A percentile compares a stretch with the other conserved stretches of the same genome.
Conservation (phyloP, 2,888 invertebrate species). For the Cremastinae sp. region DNA sequence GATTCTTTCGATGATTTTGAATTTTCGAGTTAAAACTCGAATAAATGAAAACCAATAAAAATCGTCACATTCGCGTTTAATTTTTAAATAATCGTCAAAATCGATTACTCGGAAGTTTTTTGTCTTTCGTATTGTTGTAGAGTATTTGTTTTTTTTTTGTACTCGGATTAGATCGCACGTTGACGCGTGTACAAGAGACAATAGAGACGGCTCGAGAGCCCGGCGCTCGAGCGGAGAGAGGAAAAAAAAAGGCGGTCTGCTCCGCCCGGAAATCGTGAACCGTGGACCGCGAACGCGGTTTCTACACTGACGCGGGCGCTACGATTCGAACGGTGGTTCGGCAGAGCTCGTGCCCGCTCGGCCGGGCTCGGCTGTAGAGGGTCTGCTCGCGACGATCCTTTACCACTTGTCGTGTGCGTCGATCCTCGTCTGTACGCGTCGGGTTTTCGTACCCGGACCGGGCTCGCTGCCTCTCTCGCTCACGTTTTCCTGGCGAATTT, state of each 20-base stretch:
- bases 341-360: constrained; percentile 73
- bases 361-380: constrained; percentile 64
- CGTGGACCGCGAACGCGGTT: constrained; percentile 80
- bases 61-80: too few species aligned
- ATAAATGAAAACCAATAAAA: too few species aligned
- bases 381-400: constrained; percentile 67
- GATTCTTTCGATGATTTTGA: too few species aligned
- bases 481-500: constrained; percentile 21
- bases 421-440: constrained; percentile 19
- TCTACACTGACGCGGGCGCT: constrained; percentile 80
- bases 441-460: constrained; percentile 33
- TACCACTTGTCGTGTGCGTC: constrained; percentile 64
- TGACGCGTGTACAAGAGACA: background rate
- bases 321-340: constrained; percentile 79
- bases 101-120: too few species aligned
- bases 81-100: too few species aligned
- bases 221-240: constrained; percentile 19
- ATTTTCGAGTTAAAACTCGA: too few species aligned
- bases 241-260: constrained; percentile 65
- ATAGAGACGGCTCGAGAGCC: background rate
- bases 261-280: constrained; percentile 78
- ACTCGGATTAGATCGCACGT: background rate
- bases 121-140: too few species aligned
- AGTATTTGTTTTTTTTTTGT: constrained; percentile 1
- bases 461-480: constrained; percentile 4